Conservation (phyloP, 2,113 vertebrate species). For the Platycercus adscitus region DNA sequence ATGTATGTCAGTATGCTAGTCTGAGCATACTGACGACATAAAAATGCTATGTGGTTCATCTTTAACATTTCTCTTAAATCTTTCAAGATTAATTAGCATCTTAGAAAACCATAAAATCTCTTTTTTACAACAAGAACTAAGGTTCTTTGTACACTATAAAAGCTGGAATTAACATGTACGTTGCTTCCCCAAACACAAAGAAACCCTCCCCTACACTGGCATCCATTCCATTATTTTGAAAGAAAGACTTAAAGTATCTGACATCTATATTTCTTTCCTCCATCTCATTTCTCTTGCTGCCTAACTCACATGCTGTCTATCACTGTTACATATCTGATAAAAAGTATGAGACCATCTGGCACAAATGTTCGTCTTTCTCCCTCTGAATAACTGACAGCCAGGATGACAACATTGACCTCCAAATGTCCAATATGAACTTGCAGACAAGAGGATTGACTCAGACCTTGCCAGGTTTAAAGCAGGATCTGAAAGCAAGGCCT, state of each 20-base stretch:
- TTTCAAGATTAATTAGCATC: not conserved
- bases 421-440: not conserved
- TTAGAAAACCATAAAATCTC: not conserved
- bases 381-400: not conserved
- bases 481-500: not conserved
- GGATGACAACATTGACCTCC: not conserved
- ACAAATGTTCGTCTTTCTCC: not conserved
- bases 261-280: not conserved
- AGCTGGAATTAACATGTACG: not conserved
- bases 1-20: not conserved
- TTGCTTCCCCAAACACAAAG: not conserved
- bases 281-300: not conserved
- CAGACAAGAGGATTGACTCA: not conserved
- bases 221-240: not conserved
- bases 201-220: not conserved
- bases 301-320: not conserved
- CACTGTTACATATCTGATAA: not conserved
- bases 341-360: constrained; percentile 23
- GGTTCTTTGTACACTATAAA: not conserved
- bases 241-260: not conserved
- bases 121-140: not conserved
- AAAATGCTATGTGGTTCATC: not conserved
- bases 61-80: not conserved
- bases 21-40: not conserved
- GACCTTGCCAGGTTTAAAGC: not conserved